A percentile compares a stretch with the other conserved stretches of the same genome.
phyloP scores from a whole-genome alignment of 2,797 vertebrate species.

The Anguilla pacifica region DNA sequence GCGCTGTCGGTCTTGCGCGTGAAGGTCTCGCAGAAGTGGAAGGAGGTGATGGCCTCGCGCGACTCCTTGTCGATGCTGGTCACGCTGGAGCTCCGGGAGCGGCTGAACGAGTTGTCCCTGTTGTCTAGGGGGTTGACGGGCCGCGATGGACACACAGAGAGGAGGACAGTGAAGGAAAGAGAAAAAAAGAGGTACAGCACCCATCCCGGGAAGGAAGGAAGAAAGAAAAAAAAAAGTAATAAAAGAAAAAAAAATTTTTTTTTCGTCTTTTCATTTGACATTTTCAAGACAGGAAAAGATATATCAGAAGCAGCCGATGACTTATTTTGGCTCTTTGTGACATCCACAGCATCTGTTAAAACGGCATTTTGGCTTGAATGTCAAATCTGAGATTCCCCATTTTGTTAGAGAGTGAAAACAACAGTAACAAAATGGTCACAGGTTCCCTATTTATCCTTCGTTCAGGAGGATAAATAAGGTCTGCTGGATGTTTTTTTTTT shows the following conservation, averaged over 20 bases:
- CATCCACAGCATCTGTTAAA: not conserved
- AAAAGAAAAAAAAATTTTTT: not conserved
- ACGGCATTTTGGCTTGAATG: not conserved
- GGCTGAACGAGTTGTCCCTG: slow-evolving; percentile 97
- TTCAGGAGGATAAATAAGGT: not conserved
- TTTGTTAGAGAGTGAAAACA: not conserved
- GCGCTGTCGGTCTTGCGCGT: slow-evolving; percentile 85
- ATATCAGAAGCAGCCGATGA: not conserved
- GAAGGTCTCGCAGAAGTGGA: slow-evolving; percentile 91
- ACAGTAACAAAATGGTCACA: not conserved
- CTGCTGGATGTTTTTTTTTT: not conserved
- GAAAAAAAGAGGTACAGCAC: slow-evolving; percentile 50
- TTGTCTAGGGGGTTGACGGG: slow-evolving; percentile 85
- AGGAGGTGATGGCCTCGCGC: slow-evolving; percentile 89
- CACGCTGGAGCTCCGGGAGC: slow-evolving; percentile 96
- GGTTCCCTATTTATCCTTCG: slow-evolving; percentile 16
- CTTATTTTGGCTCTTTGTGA: not conserved
- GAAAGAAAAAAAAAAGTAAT: not conserved
- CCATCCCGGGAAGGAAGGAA: slow-evolving; percentile 37
- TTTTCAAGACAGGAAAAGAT: not conserved
- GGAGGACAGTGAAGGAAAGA: slow-evolving; percentile 72
- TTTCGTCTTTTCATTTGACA: not conserved
- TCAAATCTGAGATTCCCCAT: not conserved
- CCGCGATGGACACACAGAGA: slow-evolving; percentile 80
- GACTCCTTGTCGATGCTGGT: slow-evolving; percentile 98